Evolutionary conservation across 2,797 vertebrate genomes (phyloP), one percentile per base, ranked within the genome.

Genomic region (Lepilemur ruficaudatus): DNA sequence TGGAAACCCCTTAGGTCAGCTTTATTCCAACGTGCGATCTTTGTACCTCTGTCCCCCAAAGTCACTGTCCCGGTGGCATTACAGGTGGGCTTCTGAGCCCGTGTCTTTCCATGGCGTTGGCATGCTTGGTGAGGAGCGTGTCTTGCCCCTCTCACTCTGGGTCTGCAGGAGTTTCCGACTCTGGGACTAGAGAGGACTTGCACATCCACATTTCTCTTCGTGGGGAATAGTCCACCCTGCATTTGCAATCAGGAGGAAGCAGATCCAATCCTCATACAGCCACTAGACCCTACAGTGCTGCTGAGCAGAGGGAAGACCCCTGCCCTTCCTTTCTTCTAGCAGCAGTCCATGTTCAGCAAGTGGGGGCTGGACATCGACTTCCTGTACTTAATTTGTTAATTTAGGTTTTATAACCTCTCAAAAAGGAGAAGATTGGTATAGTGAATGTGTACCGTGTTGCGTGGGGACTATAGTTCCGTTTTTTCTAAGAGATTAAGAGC

Each of bases 391-490:
- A 46, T 8, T 23, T 61, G 22, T n/a, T 41, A 63, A 57, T 4
- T 14, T 50, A 35, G n/a, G 65, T 52, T 79, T 84, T 38, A 18
- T 30, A 63, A 25, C 14, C 46, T 63, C 4, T n/a, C 41, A 9
- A 23, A 8, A 18, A 46, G 28, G 30, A 55, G 8, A 2, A 23
- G 32, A 23, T 11, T 59, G 23, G 25, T 25, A 78, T 30, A 11
- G 0, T 7, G 48, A 57, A 11, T 11, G 46, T 7, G 4, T 14
- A n/a, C 43, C 8, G 5, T 8, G 32, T 22, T 43, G 17, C 52
- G 8, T 18, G n/a, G 55, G 30, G 2, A 30, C 43, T 1, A 7
- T 22, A 2, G 5, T 20, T n/a, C 8, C 35, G 8, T n/a, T 38
- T 67, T 84, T n/a, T 43, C 30, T 1, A 30, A 75, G 4, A 17